Evolutionary conservation across 2,113 vertebrate species (phyloP).

Genomic region (Mesitornis unicolor): DNA sequence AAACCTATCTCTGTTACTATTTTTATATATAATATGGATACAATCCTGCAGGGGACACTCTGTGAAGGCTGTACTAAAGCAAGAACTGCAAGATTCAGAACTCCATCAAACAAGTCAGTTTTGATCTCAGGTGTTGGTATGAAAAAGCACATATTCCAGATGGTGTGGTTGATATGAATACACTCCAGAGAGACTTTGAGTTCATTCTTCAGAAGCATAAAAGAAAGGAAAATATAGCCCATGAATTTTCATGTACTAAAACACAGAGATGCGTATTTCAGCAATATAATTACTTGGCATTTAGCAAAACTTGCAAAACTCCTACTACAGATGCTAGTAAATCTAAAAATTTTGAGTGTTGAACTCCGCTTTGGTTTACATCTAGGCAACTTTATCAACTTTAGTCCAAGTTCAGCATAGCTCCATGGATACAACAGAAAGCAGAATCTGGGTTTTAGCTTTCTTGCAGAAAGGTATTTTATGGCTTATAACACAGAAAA

Average conservation of each 20-base stretch:
- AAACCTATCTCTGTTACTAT: neutral
- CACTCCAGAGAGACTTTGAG: neutral
- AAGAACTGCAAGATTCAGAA: neutral
- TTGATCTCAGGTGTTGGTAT: neutral
- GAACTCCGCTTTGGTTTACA: neutral
- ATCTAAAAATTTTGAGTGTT: neutral
- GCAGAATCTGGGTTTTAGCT: neutral
- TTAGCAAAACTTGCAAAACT: conserved; percentile 13
- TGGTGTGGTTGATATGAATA: neutral
- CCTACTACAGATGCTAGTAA: neutral
- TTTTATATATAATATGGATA: conserved; percentile 3
- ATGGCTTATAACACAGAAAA: conserved; percentile 47
- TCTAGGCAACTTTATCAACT: neutral
- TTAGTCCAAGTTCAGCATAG: neutral
- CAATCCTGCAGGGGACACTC: neutral
- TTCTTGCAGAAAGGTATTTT: neutral
- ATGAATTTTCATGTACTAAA: neutral
- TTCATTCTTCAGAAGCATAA: neutral
- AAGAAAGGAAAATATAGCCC: neutral
- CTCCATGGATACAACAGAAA: neutral
- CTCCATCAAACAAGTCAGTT: neutral
- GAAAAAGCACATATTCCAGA: neutral
- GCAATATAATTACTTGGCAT: neutral
- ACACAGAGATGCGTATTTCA: neutral
- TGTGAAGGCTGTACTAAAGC: neutral